These are phyloP conservation scores for Drosophila bocqueti DNA, from an alignment of 1,140 invertebrate genomes.

Conservation along the genomic window DNA sequence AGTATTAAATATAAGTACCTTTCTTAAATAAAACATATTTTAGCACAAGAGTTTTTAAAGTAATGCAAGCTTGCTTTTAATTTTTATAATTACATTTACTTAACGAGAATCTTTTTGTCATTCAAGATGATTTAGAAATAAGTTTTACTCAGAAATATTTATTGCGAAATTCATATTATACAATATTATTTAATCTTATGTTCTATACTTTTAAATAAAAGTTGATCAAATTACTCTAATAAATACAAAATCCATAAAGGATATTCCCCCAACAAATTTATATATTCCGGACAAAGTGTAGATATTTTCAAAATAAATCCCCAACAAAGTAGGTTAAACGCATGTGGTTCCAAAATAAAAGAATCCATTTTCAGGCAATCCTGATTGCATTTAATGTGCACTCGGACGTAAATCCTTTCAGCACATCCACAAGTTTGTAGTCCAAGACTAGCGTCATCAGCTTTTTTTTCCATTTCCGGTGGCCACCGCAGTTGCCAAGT, in stretches of 20 bases:
- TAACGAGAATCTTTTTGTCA: too few species aligned
- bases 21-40: background rate
- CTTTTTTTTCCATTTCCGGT: slow-evolving; percentile 25
- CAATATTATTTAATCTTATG: too few species aligned
- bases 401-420: slow-evolving; percentile 16
- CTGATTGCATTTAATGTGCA: slow-evolving; percentile 17
- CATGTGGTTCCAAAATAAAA: background rate
- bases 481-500: slow-evolving; percentile 30
- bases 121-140: too few species aligned
- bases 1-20: too few species aligned
- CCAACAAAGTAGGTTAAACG: background rate
- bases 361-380: slow-evolving; percentile 4
- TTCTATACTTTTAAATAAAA: too few species aligned
- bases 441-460: slow-evolving; percentile 19
- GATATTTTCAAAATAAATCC: background rate
- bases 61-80: background rate
- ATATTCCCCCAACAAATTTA: too few species aligned
- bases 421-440: slow-evolving; percentile 35
- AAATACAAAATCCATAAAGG: too few species aligned
- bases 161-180: too few species aligned
- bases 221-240: too few species aligned
- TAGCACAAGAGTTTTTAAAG: background rate
- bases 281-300: too few species aligned
- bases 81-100: background rate
- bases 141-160: too few species aligned